Evolutionary conservation across 2,888 invertebrate species (phyloP).

Genomic region (Phortica okadai): DNA sequence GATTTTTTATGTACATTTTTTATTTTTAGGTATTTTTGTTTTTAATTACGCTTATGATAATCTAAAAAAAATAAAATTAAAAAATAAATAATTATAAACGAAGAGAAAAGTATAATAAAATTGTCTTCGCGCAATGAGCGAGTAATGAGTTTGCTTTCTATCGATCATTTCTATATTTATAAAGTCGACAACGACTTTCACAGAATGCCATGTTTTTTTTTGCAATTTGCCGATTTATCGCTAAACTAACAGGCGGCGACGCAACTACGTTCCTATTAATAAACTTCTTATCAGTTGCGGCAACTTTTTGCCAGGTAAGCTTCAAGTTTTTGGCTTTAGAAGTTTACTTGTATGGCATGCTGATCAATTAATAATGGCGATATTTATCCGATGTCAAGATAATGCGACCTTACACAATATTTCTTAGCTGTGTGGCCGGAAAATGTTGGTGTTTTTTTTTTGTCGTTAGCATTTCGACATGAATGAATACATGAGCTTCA

Average conservation of each 20-base stretch:
- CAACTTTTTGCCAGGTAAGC: no score
- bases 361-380: constrained; percentile 40
- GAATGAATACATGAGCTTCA: no score
- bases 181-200: constrained; percentile 14
- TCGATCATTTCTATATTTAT: constrained; percentile 23
- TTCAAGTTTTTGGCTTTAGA: neutral
- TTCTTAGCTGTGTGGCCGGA: constrained; percentile 51
- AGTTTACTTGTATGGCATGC: neutral
- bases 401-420: constrained; percentile 66
- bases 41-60: neutral
- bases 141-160: constrained; percentile 1
- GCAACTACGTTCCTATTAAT: constrained; percentile 5
- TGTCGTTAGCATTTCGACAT: neutral
- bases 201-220: constrained; percentile 3
- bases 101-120: constrained; percentile 22
- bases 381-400: constrained; percentile 59
- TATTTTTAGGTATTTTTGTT: neutral
- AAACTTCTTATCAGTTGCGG: neutral
- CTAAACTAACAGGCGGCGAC: neutral
- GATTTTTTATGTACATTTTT: no score
- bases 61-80: neutral
- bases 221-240: neutral
- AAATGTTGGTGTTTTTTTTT: neutral
- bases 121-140: constrained; percentile 35
- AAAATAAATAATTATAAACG: neutral